phyloP scores from a whole-genome alignment of 2,797 vertebrate species.

The Hozukius guyotensis region DNA sequence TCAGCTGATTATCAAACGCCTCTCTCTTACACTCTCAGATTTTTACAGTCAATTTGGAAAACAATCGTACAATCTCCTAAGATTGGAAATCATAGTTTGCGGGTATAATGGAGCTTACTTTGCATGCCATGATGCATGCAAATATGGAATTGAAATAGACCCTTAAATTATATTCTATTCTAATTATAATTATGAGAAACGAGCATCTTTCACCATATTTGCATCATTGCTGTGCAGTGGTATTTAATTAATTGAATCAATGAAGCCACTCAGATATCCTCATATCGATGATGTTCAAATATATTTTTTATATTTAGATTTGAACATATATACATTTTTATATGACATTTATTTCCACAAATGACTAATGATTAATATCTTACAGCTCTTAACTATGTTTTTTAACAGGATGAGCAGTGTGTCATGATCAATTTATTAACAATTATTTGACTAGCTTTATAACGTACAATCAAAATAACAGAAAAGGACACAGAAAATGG shows the following conservation, averaged over 20 bases:
- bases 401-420: background rate
- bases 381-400: background rate
- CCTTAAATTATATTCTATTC: background rate
- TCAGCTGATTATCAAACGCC: background rate
- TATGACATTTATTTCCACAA: background rate
- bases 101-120: background rate
- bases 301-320: background rate
- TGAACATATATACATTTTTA: background rate
- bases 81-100: background rate
- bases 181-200: background rate
- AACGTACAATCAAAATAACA: background rate
- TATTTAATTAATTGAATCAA: background rate
- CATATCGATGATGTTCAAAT: background rate
- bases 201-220: background rate
- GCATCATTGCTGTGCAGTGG: background rate
- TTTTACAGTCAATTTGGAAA: background rate
- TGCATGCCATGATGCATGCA: background rate
- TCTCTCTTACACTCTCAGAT: background rate
- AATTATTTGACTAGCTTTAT: background rate
- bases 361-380: background rate
- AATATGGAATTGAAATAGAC: background rate
- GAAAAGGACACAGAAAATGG: background rate
- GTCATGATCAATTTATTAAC: background rate
- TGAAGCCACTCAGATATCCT: background rate
- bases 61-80: background rate